Evolutionary conservation across 2,888 invertebrate species (phyloP).

Genomic region (Boloria euphrosyne): DNA sequence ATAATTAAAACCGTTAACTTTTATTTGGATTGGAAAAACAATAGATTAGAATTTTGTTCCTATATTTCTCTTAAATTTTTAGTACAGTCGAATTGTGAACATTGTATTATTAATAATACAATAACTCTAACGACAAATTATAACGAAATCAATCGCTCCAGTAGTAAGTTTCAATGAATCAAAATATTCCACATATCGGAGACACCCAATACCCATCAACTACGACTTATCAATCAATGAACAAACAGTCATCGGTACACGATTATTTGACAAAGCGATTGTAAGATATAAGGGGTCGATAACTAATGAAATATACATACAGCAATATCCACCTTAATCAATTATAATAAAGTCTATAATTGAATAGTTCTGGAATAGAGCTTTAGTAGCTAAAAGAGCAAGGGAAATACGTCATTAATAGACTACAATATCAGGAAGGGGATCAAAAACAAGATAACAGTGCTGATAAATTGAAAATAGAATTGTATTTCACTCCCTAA

Average conservation of each 20-base stretch:
- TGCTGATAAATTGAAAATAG: conserved; percentile 44
- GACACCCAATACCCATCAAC: conserved; percentile 22
- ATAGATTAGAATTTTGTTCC: too few relatives aligned
- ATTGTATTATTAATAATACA: not conserved
- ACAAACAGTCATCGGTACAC: conserved; percentile 36
- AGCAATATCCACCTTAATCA: conserved; percentile 6
- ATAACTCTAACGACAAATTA: not conserved
- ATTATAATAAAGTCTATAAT: not conserved
- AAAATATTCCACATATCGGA: conserved; percentile 16
- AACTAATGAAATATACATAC: conserved; percentile 9
- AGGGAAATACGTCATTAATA: conserved; percentile 75
- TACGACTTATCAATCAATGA: conserved; percentile 37
- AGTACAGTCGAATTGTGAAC: not conserved
- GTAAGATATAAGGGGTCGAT: conserved; percentile 32
- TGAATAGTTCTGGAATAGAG: not conserved
- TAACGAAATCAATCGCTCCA: not conserved
- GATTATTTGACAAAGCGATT: conserved; percentile 30
- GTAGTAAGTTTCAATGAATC: conserved; percentile 5
- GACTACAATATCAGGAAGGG: conserved; percentile 69
- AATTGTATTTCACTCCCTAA: conserved; percentile 33
- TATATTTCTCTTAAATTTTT: too few relatives aligned
- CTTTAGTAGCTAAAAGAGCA: conserved; percentile 48
- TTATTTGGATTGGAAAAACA: too few relatives aligned
- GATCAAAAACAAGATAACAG: conserved; percentile 59
- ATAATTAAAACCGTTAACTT: too few relatives aligned